These are phyloP conservation scores for Tadarida brasiliensis DNA, from an alignment of 2,797 vertebrate species.

Conservation along the genomic window DNA sequence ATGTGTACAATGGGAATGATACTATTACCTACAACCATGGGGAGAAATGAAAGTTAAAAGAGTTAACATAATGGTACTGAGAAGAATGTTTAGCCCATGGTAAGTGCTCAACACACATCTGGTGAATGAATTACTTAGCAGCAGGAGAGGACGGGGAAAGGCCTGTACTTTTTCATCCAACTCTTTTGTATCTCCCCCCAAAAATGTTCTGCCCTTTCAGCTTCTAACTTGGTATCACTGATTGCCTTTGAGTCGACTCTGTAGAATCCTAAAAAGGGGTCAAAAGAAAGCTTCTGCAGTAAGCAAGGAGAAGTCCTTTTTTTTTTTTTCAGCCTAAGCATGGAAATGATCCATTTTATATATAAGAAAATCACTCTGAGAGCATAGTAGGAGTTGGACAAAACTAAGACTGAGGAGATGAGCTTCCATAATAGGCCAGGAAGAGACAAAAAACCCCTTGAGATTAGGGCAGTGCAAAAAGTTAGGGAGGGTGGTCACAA, in stretches of 20 bases:
- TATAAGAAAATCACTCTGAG: neutral
- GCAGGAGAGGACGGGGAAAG: neutral
- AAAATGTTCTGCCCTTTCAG: neutral
- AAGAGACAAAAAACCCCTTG: neutral
- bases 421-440: neutral
- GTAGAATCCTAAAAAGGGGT: neutral
- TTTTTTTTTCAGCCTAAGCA: neutral
- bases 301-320: neutral
- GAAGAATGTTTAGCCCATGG: neutral
- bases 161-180: neutral
- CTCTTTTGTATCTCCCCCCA: neutral
- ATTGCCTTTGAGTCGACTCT: neutral
- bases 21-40: neutral
- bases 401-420: neutral
- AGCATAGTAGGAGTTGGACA: neutral
- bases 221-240: neutral
- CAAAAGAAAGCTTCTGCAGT: neutral
- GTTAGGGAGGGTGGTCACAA: neutral
- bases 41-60: conserved; percentile 6
- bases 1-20: neutral
- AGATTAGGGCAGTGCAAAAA: neutral
- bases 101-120: neutral
- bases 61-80: neutral
- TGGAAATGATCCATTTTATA: neutral
- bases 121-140: conserved; percentile 3